These are phyloP conservation scores for Alentia gelatinosa DNA, from an alignment of 2,888 invertebrate species.

Conservation along the genomic window DNA sequence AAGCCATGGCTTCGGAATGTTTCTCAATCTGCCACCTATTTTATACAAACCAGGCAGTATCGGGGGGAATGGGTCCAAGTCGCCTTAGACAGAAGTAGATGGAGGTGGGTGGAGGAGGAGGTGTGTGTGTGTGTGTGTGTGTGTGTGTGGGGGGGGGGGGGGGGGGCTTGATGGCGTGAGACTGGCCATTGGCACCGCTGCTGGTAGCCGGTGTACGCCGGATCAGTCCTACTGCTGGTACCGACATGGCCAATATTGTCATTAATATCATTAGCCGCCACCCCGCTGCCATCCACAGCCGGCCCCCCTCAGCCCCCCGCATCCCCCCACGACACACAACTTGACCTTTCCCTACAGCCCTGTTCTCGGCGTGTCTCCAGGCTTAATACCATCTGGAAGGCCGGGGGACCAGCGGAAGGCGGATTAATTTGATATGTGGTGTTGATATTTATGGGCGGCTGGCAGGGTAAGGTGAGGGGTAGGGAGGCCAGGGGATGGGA, in stretches of 20 bases:
- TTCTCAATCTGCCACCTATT: too few relatives aligned
- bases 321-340: constrained; percentile 22
- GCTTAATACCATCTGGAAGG: neutral
- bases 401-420: neutral
- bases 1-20: too few relatives aligned
- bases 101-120: neutral
- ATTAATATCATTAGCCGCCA: constrained; percentile 42
- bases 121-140: neutral
- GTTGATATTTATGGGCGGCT: neutral
- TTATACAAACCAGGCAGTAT: too few relatives aligned
- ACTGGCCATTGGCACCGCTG: constrained; percentile 1
- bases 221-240: constrained; percentile 6
- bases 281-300: neutral
- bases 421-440: neutral
- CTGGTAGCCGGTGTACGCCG: neutral
- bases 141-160: neutral
- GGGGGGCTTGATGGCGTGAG: neutral
- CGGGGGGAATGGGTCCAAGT: too few relatives aligned
- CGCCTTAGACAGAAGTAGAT: neutral
- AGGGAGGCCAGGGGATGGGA: neutral
- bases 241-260: constrained; percentile 47
- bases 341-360: constrained; percentile 34
- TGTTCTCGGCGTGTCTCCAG: neutral
- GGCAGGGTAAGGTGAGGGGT: neutral
- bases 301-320: neutral